Conservation (phyloP, 2,113 vertebrate genomes). For the Delphinus delphis region DNA sequence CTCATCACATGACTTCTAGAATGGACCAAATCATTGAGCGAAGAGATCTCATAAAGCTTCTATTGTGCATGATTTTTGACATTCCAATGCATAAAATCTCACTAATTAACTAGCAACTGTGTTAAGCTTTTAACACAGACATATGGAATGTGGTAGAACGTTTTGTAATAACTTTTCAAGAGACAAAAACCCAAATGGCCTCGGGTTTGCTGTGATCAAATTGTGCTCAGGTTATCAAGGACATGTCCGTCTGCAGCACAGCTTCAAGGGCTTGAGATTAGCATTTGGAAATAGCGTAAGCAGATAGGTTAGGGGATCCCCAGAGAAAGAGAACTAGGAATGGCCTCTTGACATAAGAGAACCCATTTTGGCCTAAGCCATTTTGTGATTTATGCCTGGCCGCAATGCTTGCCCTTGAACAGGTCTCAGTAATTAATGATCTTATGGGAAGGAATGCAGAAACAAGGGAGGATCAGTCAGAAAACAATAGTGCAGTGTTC, state of each 20-base stretch:
- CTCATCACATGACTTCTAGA: background rate
- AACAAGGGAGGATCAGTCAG: too few species aligned
- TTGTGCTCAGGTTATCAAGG: constrained; percentile 37
- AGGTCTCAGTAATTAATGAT: background rate
- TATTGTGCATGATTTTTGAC: background rate
- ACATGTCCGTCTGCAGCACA: background rate
- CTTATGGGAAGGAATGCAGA: too few species aligned
- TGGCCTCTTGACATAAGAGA: background rate
- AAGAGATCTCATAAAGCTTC: background rate
- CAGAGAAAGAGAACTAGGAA: background rate
- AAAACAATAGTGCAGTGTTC: background rate
- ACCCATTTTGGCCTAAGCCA: background rate
- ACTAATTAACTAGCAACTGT: background rate
- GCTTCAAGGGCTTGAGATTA: constrained; percentile 50
- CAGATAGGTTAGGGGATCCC: background rate
- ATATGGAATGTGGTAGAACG: background rate
- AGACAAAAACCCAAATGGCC: constrained; percentile 21
- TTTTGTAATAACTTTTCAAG: constrained; percentile 14
- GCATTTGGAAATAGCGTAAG: constrained; percentile 29
- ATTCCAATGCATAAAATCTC: background rate
- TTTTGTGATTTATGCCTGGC: background rate
- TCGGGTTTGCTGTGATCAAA: constrained; percentile 43
- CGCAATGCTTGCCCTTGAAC: background rate
- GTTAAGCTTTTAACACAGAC: constrained; percentile 31
- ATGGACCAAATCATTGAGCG: background rate